Conservation (phyloP, 2,113 vertebrate species). For the Ariopsis seemanni region DNA sequence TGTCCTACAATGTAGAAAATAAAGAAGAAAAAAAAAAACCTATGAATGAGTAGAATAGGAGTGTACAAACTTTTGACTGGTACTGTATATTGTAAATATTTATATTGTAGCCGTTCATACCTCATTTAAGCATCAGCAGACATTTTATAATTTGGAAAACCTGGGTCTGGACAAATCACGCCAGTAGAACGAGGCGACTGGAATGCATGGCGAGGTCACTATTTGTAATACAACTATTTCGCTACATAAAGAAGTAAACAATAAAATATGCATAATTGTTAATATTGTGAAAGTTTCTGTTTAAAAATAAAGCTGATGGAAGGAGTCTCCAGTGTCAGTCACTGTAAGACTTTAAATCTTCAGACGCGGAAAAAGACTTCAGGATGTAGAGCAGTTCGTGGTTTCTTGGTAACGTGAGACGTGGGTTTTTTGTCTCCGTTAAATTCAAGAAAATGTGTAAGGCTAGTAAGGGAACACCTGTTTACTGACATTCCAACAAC, state of each 20-base stretch:
- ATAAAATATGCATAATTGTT: neutral
- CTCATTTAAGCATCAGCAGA: too few relatives aligned
- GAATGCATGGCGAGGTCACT: too few relatives aligned
- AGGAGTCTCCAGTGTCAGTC: neutral
- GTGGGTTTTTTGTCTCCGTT: neutral
- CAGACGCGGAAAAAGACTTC: neutral
- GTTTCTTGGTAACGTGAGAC: neutral
- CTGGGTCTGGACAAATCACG: too few relatives aligned
- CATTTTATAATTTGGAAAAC: too few relatives aligned
- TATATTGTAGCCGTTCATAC: too few relatives aligned
- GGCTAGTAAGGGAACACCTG: neutral
- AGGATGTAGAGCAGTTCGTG: neutral
- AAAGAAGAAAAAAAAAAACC: too few relatives aligned
- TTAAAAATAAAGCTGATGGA: too few relatives aligned
- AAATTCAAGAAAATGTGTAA: neutral
- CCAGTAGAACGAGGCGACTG: too few relatives aligned
- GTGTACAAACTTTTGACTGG: too few relatives aligned
- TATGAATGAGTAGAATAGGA: too few relatives aligned
- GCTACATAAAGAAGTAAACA: neutral
- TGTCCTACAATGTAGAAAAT: too few relatives aligned
- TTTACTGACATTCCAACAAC: neutral
- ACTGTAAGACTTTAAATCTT: neutral
- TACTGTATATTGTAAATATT: too few relatives aligned
- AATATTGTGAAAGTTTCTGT: neutral
- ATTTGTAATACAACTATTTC: neutral